Conservation (phyloP, 1,140 invertebrate genomes). For the Lordiphosa clarofinis region DNA sequence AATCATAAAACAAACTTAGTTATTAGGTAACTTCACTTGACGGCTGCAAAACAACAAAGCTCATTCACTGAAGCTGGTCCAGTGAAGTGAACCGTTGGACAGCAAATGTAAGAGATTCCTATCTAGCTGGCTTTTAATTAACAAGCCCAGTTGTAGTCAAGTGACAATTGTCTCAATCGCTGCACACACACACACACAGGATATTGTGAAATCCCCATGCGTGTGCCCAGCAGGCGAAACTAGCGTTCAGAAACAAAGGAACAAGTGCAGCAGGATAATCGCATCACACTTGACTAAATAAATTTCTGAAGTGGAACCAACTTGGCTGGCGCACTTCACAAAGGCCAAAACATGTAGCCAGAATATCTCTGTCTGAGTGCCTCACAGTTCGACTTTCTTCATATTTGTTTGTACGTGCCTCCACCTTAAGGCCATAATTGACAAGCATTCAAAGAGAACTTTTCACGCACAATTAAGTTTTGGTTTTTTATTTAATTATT, state of each 20-base stretch:
- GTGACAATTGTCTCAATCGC: conserved; percentile 22
- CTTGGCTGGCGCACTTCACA: conserved; percentile 33
- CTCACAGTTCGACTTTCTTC: conserved; percentile 6
- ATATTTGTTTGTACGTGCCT: background rate
- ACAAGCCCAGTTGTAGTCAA: conserved; percentile 20
- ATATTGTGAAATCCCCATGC: conserved; percentile 26
- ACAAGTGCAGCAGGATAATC: conserved; percentile 71
- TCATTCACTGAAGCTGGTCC: background rate
- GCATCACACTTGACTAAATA: conserved; percentile 77
- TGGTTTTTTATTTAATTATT: too few relatives aligned
- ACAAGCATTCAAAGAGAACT: background rate
- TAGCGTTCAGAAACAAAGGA: conserved; percentile 54
- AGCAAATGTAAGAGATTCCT: conserved; percentile 29
- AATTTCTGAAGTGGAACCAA: conserved; percentile 69
- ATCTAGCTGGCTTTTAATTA: conserved; percentile 62
- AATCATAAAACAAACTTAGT: too few relatives aligned
- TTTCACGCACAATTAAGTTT: background rate
- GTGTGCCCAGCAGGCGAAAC: conserved; percentile 35
- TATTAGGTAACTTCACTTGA: too few relatives aligned
- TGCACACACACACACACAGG: conserved; percentile 5
- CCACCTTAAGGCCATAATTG: too few relatives aligned
- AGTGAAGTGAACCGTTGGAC: conserved; percentile 36
- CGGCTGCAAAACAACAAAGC: too few relatives aligned
- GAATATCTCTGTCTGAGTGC: conserved; percentile 23
- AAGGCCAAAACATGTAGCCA: conserved; percentile 36